These are phyloP conservation scores for Tetramorium bicarinatum DNA, from an alignment of 2,888 invertebrate species.

Conservation along the genomic window DNA sequence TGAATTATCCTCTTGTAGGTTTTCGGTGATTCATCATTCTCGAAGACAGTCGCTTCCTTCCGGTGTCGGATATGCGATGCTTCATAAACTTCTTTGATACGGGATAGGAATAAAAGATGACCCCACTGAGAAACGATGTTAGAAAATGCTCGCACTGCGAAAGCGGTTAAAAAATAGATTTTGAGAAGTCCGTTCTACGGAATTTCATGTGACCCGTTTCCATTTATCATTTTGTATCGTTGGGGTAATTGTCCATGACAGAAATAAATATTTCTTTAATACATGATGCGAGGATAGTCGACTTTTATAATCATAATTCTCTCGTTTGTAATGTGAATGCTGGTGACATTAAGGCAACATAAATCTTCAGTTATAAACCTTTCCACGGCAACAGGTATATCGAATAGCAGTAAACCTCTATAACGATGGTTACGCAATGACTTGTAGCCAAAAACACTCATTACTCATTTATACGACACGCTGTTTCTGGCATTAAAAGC, in stretches of 20 bases:
- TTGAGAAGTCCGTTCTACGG: slow-evolving; percentile 30
- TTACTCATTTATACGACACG: slow-evolving; percentile 17
- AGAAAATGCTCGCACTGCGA: slow-evolving; percentile 30
- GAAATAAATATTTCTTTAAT: slow-evolving; percentile 44
- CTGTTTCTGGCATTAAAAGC: not conserved
- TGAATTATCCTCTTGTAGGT: slow-evolving; percentile 64
- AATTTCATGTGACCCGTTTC: slow-evolving; percentile 13
- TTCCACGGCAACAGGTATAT: not conserved
- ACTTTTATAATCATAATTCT: slow-evolving; percentile 31
- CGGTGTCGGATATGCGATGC: slow-evolving; percentile 60
- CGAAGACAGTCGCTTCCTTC: slow-evolving; percentile 76
- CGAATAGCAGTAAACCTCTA: slow-evolving; percentile 12
- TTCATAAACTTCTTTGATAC: slow-evolving; percentile 60
- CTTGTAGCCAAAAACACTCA: slow-evolving; percentile 22
- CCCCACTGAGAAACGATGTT: slow-evolving; percentile 47
- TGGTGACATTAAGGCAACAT: slow-evolving; percentile 30
- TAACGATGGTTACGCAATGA: not conserved
- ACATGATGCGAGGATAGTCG: not conserved
- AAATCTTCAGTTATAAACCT: slow-evolving; percentile 17
- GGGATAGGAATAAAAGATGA: slow-evolving; percentile 56
- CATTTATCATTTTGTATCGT: slow-evolving; percentile 26
- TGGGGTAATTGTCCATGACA: slow-evolving; percentile 11
- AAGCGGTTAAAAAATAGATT: slow-evolving; percentile 40
- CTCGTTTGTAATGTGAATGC: slow-evolving; percentile 9
- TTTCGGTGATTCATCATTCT: slow-evolving; percentile 80